Evolutionary conservation across 2,888 invertebrate genomes (phyloP).

Genomic region (Macrostomum cliftonense): DNA sequence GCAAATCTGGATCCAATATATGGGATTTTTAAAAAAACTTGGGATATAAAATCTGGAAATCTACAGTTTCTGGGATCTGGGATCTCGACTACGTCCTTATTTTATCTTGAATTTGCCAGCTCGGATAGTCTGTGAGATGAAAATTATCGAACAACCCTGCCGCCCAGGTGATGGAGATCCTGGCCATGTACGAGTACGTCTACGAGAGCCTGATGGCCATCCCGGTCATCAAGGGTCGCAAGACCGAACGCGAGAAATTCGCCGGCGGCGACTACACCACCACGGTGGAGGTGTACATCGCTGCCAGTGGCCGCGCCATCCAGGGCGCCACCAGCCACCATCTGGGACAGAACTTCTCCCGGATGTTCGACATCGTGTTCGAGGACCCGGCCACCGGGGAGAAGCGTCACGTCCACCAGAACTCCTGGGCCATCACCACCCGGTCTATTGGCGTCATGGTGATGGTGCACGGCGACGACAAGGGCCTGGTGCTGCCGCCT

Average conservation of each 20-base stretch:
- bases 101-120: too few relatives aligned
- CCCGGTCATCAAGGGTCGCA: slow-evolving; percentile 56
- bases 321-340: slow-evolving; percentile 94
- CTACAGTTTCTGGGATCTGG: too few relatives aligned
- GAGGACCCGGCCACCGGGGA: slow-evolving; percentile 69
- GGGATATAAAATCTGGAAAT: too few relatives aligned
- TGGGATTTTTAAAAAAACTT: too few relatives aligned
- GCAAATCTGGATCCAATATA: neutral
- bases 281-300: slow-evolving; percentile 83
- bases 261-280: slow-evolving; percentile 92
- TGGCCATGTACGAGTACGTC: slow-evolving; percentile 67
- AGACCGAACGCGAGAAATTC: slow-evolving; percentile 97
- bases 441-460: slow-evolving; percentile 65
- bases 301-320: slow-evolving; percentile 77
- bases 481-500: slow-evolving; percentile 83
- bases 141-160: too few relatives aligned
- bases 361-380: slow-evolving; percentile 90
- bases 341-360: slow-evolving; percentile 93
- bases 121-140: too few relatives aligned
- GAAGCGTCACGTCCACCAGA: slow-evolving; percentile 62
- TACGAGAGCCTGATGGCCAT: slow-evolving; percentile 78
- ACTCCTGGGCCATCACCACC: slow-evolving; percentile 95
- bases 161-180: slow-evolving; percentile 35
- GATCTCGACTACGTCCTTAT: too few relatives aligned
- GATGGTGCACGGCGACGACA: slow-evolving; percentile 79